Evolutionary conservation across 2,888 invertebrate genomes (phyloP), one percentile per base, ranked within the genome.

Genomic region (Tetanocera ferruginea): DNA sequence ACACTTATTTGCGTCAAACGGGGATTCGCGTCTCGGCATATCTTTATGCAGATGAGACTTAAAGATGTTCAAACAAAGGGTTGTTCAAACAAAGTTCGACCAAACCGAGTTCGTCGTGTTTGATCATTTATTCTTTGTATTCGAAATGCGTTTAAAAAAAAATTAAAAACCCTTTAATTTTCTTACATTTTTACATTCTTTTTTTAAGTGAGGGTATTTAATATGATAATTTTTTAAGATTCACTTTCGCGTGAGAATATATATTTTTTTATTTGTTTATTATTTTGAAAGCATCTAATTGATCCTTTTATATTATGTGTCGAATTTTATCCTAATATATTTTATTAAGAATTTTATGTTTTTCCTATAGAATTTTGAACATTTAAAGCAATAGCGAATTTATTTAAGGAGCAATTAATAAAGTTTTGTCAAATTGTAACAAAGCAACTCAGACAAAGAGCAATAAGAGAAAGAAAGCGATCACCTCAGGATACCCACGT

Each of bases 211-310:
- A 25, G 19, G 74, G 17, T 74, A n/a, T 64, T 74, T 28, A 37
- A 8, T 6, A 17, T 14, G 3, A 11, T 2, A 37, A 17, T 72
- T 72, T 67, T 55, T 64, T 66, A 28, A 64, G 55, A 37, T 74
- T 74, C 74, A 74, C 74, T 74, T 74, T 74, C 51, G 37, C 66
- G 75, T 75, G 75, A 75, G 75, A 75, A 75, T 52, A 49, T 75
- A 31, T 19, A 51, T 69, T 28, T 69, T 69, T 25, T 73, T 11
- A 11, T 6, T 11, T 5, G 34, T 71, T 55, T 28, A 55, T 71
- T 28, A 64, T 31, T 28, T 64, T 64, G 28, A 14, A 64, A 19
- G 19, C n/a, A 55, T 5, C 1, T 52, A 6, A 5, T n/a, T 14
- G 3, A 14, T 52, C 4, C 5, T 17, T 55, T n/a, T 8, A 37